Conservation (phyloP, 2,888 invertebrate genomes). For the Amphiduros pacificus region DNA sequence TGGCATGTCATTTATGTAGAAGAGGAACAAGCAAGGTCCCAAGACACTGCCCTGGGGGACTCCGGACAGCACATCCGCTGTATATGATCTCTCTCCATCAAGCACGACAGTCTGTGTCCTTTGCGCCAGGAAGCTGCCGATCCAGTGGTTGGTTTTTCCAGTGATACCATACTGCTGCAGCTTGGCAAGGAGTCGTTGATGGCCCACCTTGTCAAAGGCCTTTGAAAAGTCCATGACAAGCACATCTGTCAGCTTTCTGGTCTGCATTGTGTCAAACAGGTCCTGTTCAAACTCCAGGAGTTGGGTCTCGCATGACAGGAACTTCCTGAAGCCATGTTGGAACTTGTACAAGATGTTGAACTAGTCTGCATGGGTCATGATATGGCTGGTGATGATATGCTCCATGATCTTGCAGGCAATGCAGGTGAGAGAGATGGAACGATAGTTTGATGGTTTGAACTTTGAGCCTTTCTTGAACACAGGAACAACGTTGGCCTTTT, state of each 20-base stretch:
- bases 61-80: neutral
- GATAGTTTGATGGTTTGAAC: conserved; percentile 25
- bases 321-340: conserved; percentile 30
- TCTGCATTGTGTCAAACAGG: conserved; percentile 8
- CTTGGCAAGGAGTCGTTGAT: conserved; percentile 22
- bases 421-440: conserved; percentile 28
- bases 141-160: conserved; percentile 7
- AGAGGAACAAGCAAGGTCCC: conserved; percentile 18
- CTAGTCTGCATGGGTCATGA: conserved; percentile 20
- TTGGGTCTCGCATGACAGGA: conserved; percentile 29
- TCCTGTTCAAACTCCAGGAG: conserved; percentile 21
- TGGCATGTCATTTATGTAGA: neutral
- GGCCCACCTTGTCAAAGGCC: conserved; percentile 24
- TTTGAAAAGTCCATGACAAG: conserved; percentile 30
- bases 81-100: neutral
- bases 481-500: conserved; percentile 24
- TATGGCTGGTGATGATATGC: conserved; percentile 24
- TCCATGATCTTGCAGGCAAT: conserved; percentile 29
- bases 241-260: conserved; percentile 23
- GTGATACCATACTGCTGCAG: conserved; percentile 18
- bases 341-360: conserved; percentile 23
- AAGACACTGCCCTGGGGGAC: conserved; percentile 13
- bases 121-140: neutral
- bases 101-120: neutral
- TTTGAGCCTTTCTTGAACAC: conserved; percentile 30